These are phyloP conservation scores for Dinothrombium tinctorium DNA, from an alignment of 1,140 invertebrate genomes.

Conservation along the genomic window DNA sequence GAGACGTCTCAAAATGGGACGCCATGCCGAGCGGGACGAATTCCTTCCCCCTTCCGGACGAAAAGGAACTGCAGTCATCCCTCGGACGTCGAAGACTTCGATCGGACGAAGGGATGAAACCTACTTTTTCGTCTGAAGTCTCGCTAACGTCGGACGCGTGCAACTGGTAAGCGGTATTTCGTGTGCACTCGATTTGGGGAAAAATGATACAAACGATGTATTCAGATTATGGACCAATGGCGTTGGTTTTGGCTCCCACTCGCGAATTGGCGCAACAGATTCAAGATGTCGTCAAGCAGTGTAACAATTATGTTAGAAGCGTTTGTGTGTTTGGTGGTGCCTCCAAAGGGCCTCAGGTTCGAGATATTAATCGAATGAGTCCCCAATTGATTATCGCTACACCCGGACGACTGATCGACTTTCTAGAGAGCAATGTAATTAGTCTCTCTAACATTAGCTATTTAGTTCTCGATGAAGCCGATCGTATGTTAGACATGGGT, in stretches of 20 bases:
- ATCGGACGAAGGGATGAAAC: no score
- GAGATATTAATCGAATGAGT: conserved; percentile 42
- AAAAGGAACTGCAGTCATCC: no score
- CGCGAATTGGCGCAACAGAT: conserved; percentile 89
- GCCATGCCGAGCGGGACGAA: conserved; percentile 7
- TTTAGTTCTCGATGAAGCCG: conserved; percentile 90
- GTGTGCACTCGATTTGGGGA: no score
- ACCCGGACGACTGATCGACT: conserved; percentile 85
- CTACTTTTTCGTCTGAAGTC: no score
- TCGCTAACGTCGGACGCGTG: no score
- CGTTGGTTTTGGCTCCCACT: conserved; percentile 68
- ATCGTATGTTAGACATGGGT: conserved; percentile 98
- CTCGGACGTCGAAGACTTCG: no score
- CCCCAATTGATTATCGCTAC: conserved; percentile 30
- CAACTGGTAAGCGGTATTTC: no score
- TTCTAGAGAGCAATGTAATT: conserved; percentile 66
- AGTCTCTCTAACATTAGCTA: conserved; percentile 73
- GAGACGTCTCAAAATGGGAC: background rate
- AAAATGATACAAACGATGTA: no score
- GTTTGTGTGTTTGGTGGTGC: conserved; percentile 90
- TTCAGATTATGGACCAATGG: conserved; percentile 21
- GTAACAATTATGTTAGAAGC: conserved; percentile 65
- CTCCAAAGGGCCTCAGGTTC: conserved; percentile 64
- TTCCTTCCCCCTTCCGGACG: no score
- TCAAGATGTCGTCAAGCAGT: conserved; percentile 68